These are phyloP conservation scores for Bombus terrestris DNA, from an alignment of 1,140 invertebrate genomes.

Conservation along the genomic window DNA sequence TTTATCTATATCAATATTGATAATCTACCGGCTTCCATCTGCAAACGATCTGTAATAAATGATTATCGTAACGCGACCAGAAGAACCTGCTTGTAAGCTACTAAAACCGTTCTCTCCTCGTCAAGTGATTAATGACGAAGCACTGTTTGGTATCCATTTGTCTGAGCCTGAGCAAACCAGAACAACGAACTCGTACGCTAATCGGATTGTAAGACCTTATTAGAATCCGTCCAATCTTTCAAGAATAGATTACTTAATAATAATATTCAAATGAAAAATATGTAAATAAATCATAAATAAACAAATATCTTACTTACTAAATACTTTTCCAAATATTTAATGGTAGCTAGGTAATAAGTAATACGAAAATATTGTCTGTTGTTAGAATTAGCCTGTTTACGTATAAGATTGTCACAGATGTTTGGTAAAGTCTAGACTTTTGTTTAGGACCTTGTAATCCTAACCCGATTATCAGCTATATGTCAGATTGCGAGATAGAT, in stretches of 20 bases:
- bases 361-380: neutral
- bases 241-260: neutral
- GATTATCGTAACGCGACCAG: conserved; percentile 48
- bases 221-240: no score
- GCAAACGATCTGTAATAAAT: conserved; percentile 72
- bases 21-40: conserved; percentile 47
- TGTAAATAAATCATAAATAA: neutral
- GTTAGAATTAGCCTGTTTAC: conserved; percentile 39
- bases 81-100: conserved; percentile 30
- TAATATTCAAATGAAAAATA: neutral
- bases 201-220: conserved; percentile 17
- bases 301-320: no score
- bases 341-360: neutral
- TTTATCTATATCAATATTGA: conserved; percentile 38
- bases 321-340: neutral
- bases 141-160: conserved; percentile 53
- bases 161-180: conserved; percentile 38
- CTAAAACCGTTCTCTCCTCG: conserved; percentile 42
- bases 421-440: conserved; percentile 56
- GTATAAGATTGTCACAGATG: conserved; percentile 17
- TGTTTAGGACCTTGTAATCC: conserved; percentile 65
- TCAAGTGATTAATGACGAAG: conserved; percentile 69
- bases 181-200: neutral
- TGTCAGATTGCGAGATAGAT: conserved; percentile 5
- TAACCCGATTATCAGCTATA: conserved; percentile 63